These are phyloP conservation scores for Acanthornis magna DNA, from an alignment of 2,797 vertebrate species.

Conservation along the genomic window DNA sequence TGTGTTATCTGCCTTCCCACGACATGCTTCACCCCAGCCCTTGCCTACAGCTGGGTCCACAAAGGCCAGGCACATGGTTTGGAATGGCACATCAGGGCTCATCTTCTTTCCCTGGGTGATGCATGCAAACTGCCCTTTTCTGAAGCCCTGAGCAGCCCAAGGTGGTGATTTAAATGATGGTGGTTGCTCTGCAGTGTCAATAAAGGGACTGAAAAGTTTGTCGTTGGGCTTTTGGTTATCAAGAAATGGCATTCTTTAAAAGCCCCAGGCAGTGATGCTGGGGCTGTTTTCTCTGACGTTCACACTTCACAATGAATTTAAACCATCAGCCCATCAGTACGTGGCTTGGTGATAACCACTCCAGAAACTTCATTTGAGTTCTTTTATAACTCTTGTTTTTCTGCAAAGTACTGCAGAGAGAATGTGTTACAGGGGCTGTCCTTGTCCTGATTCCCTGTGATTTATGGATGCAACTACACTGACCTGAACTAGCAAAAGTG, in stretches of 20 bases:
- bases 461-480: background rate
- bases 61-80: background rate
- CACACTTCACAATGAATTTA: background rate
- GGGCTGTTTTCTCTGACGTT: background rate
- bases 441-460: background rate
- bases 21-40: slow-evolving; percentile 48
- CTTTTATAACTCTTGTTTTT: background rate
- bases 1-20: slow-evolving; percentile 67
- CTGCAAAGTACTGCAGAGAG: background rate
- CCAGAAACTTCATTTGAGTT: background rate
- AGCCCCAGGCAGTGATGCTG: background rate
- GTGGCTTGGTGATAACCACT: background rate
- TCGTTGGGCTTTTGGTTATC: background rate
- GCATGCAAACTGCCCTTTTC: background rate
- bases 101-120: background rate
- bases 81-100: slow-evolving; percentile 7
- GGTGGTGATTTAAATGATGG: background rate
- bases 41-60: slow-evolving; percentile 36
- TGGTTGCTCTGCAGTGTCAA: background rate
- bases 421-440: fast-evolving
- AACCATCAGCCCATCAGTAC: background rate
- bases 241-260: background rate
- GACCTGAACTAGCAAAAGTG: background rate
- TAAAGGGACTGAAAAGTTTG: background rate
- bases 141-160: background rate